These are phyloP conservation scores for Neomonachus schauinslandi DNA, from an alignment of 2,113 vertebrate genomes.

Conservation along the genomic window DNA sequence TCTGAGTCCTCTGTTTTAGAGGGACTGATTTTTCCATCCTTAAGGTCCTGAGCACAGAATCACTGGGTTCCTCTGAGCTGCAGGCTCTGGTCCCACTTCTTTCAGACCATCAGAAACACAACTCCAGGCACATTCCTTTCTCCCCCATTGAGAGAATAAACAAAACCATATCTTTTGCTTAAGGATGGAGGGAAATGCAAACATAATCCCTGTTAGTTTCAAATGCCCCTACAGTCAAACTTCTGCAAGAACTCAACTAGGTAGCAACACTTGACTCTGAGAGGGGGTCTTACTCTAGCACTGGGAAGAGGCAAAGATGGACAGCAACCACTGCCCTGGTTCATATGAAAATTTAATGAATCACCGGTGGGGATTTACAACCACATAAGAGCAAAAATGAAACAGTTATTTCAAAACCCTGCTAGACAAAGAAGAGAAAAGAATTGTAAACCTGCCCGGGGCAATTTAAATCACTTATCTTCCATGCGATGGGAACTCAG, in stretches of 20 bases:
- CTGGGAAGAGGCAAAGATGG: neutral
- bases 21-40: neutral
- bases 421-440: slow-evolving; percentile 15
- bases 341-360: slow-evolving; percentile 16
- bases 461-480: neutral
- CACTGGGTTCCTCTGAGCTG: neutral
- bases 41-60: neutral
- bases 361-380: slow-evolving; percentile 13
- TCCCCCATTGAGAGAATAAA: neutral
- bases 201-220: neutral
- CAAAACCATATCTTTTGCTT: slow-evolving; percentile 47
- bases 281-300: neutral
- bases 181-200: neutral
- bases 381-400: neutral
- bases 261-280: neutral
- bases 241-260: neutral
- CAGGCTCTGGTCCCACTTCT: neutral
- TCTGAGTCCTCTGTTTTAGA: neutral
- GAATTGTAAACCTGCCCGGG: neutral
- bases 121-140: neutral
- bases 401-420: slow-evolving; percentile 55
- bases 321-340: neutral
- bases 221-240: neutral
- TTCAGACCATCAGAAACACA: neutral
- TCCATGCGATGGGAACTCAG: neutral